Base-by-base conservation (phyloP, 2,797 vertebrate species). In the Triplophysa yarkandensis region DNA sequence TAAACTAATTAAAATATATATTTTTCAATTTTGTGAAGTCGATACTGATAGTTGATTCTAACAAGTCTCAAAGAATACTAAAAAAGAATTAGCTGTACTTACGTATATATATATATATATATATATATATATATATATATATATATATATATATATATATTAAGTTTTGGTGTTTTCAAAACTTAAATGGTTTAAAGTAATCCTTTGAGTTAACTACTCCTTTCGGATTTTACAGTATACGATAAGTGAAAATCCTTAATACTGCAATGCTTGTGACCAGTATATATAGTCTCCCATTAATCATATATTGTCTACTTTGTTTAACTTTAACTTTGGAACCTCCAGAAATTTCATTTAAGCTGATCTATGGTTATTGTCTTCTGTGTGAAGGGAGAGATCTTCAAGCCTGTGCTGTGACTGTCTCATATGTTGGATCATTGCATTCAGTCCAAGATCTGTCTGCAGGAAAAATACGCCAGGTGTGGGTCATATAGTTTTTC, bases 361-460 rank as follows among this genome's bases (percentile, higher is more conserved):
- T 74, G 71, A 74, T 67, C 14, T 52, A 74, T 74, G 62, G 41
- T 19, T 67, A 52, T 74, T 74, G 71, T 66, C 67, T 74, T 74
- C n/a, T 46, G 52, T 46, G 52, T 36, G 62, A 63, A 48, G n/a
- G 21, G 44, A 5, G 43, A 71, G 8, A 60, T 17, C 21, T 46
- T 55, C 50, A 65, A n/a, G 54, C 43, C 48, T 28, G 46, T 57
- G 25, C 62, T 32, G 34, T 65, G 30, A 65, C 62, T 57, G 50
- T 57, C 48, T 46, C 36, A 46, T 41, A 41, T 46, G 41, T 46
- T 21, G 32, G 10, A 52, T 72, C 58, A 44, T 27, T 32, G 36
- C 36, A 46, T 57, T 43, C 17, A 39, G 27, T 74, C 36, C 36
- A 55, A 43, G 27, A 74, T 54, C 34, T 64, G 23, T 65, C 71